Percentiles rank a stretch among this genome's conserved stretches.
These are phyloP conservation scores for Numenius arquata DNA, from an alignment of 2,113 vertebrate genomes.

Conservation along the genomic window DNA sequence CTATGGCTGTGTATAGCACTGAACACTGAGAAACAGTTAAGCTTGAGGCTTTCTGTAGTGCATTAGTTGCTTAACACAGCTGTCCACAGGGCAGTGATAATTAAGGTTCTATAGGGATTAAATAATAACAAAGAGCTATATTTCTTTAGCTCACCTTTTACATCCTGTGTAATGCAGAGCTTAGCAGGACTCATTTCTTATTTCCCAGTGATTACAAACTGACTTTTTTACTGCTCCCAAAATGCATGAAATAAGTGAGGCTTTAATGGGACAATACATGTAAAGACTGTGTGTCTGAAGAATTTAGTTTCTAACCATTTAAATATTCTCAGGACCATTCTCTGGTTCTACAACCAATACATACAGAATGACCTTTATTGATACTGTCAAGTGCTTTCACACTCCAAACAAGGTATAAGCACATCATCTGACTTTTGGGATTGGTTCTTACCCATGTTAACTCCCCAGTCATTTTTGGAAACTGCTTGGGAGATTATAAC, in stretches of 20 bases:
- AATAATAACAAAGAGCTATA: neutral
- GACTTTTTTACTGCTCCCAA: neutral
- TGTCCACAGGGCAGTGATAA: neutral
- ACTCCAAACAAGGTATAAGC: neutral
- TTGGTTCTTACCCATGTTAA: neutral
- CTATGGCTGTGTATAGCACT: neutral
- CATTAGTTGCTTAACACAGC: neutral
- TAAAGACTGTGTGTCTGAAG: neutral
- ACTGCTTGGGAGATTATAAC: neutral
- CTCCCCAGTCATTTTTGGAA: neutral
- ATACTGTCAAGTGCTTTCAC: neutral
- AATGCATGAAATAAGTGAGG: neutral
- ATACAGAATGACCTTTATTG: neutral
- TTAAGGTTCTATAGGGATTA: neutral
- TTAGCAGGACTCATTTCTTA: neutral
- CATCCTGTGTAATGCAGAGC: neutral
- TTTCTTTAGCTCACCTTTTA: neutral
- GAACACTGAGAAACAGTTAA: neutral
- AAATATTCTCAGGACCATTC: neutral
- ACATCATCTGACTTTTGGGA: neutral
- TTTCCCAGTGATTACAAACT: neutral
- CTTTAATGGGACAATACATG: neutral
- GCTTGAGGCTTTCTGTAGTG: neutral
- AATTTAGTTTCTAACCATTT: neutral
- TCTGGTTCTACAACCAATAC: neutral